A percentile compares a stretch with the other conserved stretches of the same genome.
phyloP scores from a whole-genome alignment of 2,888 invertebrate genomes.

The Lordiphosa andalusiaca region DNA sequence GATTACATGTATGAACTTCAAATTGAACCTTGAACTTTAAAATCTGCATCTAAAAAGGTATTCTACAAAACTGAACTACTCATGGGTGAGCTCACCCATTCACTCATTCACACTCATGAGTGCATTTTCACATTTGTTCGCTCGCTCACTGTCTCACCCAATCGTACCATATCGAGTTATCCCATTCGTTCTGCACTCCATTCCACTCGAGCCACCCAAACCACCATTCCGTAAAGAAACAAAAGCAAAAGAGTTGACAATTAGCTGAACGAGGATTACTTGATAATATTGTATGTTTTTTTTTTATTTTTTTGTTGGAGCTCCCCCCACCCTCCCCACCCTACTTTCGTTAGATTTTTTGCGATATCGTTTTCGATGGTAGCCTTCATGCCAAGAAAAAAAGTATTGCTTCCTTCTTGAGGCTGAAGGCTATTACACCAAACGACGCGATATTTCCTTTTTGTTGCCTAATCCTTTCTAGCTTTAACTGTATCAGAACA shows the following conservation, averaged over 20 bases:
- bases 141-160: slow-evolving; percentile 28
- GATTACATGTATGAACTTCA: too few relatives aligned
- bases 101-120: slow-evolving; percentile 26
- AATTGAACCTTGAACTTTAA: too few relatives aligned
- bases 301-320: too few relatives aligned
- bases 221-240: slow-evolving; percentile 28
- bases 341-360: neutral
- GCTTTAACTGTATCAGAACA: slow-evolving; percentile 1
- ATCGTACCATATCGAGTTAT: slow-evolving; percentile 15
- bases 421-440: too few relatives aligned
- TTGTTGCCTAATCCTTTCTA: neutral
- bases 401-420: too few relatives aligned
- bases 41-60: too few relatives aligned
- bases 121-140: slow-evolving; percentile 27
- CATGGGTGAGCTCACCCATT: slow-evolving; percentile 37
- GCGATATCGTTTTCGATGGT: too few relatives aligned
- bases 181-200: slow-evolving; percentile 29
- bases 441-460: too few relatives aligned
- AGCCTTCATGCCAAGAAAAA: too few relatives aligned
- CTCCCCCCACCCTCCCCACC: too few relatives aligned
- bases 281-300: neutral
- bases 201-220: slow-evolving; percentile 15
- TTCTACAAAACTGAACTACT: too few relatives aligned
- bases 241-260: slow-evolving; percentile 41
- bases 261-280: slow-evolving; percentile 5